Evolutionary conservation across 2,113 vertebrate species (phyloP).

Genomic region (Pipa parva): DNA sequence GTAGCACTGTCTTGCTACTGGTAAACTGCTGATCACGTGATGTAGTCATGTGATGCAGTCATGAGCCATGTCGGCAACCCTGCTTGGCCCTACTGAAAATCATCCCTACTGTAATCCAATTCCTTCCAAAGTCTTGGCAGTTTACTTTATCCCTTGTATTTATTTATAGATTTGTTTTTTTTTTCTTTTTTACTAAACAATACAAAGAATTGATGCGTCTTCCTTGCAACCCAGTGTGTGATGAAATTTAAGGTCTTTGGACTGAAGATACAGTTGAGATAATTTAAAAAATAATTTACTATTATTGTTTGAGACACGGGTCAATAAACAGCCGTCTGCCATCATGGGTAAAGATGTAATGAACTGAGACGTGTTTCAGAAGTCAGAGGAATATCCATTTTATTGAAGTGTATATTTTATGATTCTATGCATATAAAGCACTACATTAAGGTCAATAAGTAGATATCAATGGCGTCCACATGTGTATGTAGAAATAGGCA

Average conservation of each 20-base stretch:
- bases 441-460: constrained; percentile 39
- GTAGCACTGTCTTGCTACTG: no score
- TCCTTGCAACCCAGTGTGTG: background rate
- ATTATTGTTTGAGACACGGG: constrained; percentile 27
- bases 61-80: no score
- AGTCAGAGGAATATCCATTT: constrained; percentile 29
- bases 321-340: constrained; percentile 35
- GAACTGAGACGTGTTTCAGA: constrained; percentile 35
- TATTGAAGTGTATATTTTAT: constrained; percentile 37
- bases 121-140: background rate
- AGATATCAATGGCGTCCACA: constrained; percentile 30
- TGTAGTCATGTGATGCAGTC: no score
- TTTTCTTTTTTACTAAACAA: background rate
- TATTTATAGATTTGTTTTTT: no score
- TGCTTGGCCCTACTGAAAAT: no score
- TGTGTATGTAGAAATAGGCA: constrained; percentile 27
- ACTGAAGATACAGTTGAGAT: constrained; percentile 24
- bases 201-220: background rate
- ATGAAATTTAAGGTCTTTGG: constrained; percentile 3
- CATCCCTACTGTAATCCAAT: background rate
- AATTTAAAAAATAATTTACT: constrained; percentile 31
- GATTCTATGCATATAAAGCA: constrained; percentile 42
- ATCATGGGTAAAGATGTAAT: constrained; percentile 35
- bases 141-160: background rate
- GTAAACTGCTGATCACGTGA: no score